phyloP scores from a whole-genome alignment of 2,797 vertebrate genomes.

The Hippopotamyrus pictus region DNA sequence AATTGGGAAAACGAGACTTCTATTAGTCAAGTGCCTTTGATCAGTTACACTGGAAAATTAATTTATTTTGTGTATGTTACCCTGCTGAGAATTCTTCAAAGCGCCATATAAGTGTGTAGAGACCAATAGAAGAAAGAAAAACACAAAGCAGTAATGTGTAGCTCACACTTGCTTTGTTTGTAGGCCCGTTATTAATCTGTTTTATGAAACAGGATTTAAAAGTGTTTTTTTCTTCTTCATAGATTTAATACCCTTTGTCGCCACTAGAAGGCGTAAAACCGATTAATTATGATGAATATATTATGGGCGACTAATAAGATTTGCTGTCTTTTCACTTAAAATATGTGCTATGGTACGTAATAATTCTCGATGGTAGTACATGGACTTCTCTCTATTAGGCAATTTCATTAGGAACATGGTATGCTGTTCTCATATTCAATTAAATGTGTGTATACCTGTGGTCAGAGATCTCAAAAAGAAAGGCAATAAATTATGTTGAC shows the following conservation, averaged over 20 bases:
- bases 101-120: background rate
- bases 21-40: slow-evolving; percentile 7
- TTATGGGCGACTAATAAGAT: background rate
- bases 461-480: background rate
- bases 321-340: background rate
- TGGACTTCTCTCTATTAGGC: background rate
- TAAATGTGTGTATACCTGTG: background rate
- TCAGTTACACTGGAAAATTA: background rate
- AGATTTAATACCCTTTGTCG: background rate
- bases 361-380: background rate
- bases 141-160: background rate
- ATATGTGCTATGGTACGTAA: background rate
- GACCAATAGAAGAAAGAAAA: background rate
- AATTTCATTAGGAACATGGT: background rate
- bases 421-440: background rate
- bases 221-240: background rate
- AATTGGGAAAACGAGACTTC: background rate
- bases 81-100: background rate
- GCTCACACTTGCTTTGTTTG: background rate
- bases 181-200: background rate
- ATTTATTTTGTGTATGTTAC: background rate
- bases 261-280: background rate
- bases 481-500: background rate
- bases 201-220: background rate
- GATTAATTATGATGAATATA: background rate